Conservation (phyloP, 2,888 invertebrate species). For the Parasteatoda lunata region DNA sequence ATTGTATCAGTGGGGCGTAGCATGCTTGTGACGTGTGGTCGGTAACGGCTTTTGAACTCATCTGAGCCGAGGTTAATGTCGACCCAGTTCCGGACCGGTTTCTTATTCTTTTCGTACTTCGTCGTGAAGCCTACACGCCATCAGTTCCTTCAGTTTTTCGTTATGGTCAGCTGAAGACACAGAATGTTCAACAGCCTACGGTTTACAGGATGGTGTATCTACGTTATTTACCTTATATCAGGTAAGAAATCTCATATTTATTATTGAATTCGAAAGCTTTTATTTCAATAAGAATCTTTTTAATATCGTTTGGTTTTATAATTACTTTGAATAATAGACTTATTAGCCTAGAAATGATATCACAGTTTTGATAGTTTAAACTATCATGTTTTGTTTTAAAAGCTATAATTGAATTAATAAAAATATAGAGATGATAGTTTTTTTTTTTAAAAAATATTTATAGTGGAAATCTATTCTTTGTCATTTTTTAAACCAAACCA, state of each 20-base stretch:
- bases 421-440: too few species aligned
- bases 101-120: constrained; percentile 8
- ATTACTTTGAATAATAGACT: background rate
- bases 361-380: too few species aligned
- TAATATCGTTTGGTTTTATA: background rate
- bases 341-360: too few species aligned
- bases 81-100: constrained; percentile 63
- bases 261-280: background rate
- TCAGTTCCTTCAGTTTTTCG: background rate
- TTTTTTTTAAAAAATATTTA: too few species aligned
- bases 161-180: constrained; percentile 63
- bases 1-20: constrained; percentile 14
- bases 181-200: constrained; percentile 54
- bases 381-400: too few species aligned
- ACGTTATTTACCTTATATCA: background rate
- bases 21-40: constrained; percentile 30
- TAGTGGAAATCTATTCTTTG: too few species aligned
- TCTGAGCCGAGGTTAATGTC: constrained; percentile 6
- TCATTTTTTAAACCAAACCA: too few species aligned
- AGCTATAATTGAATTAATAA: too few species aligned
- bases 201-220: constrained; percentile 22
- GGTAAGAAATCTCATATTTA: background rate
- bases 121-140: background rate
- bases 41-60: constrained; percentile 42
- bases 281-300: background rate